Conservation (phyloP, 2,113 vertebrate species). For the Toxotes jaculatrix region DNA sequence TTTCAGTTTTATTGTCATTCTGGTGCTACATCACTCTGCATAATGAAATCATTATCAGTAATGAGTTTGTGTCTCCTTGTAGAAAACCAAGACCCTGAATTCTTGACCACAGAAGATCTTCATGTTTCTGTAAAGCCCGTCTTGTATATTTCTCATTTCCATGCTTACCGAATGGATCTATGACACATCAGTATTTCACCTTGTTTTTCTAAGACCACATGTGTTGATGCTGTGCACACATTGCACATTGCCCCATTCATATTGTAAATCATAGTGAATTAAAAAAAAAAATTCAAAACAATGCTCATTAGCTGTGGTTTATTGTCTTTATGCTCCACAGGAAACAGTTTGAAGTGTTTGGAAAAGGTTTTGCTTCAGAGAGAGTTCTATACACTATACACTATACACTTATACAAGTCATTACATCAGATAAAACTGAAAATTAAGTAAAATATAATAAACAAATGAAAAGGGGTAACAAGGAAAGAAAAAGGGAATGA, state of each 20-base stretch:
- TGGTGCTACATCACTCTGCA: constrained; percentile 36
- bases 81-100: not conserved
- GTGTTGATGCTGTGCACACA: constrained; percentile 19
- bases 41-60: constrained; percentile 34
- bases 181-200: constrained; percentile 29
- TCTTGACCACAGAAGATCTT: not conserved
- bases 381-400: not conserved
- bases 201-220: constrained; percentile 33
- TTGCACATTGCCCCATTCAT: constrained; percentile 15
- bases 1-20: constrained; percentile 22
- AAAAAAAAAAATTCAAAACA: constrained; percentile 38
- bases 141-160: constrained; percentile 57
- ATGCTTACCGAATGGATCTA: constrained; percentile 17
- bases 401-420: no score
- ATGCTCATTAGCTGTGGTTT: not conserved
- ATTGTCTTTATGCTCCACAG: not conserved
- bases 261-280: constrained; percentile 49
- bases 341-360: not conserved
- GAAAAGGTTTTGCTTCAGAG: not conserved
- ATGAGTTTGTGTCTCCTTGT: constrained; percentile 19
- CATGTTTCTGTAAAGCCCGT: constrained; percentile 42
- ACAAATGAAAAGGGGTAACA: not conserved
- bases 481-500: no score
- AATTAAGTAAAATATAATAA: not conserved
- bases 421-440: not conserved